Conservation (phyloP, 2,888 invertebrate genomes). For the Drosophila kanekoi region DNA sequence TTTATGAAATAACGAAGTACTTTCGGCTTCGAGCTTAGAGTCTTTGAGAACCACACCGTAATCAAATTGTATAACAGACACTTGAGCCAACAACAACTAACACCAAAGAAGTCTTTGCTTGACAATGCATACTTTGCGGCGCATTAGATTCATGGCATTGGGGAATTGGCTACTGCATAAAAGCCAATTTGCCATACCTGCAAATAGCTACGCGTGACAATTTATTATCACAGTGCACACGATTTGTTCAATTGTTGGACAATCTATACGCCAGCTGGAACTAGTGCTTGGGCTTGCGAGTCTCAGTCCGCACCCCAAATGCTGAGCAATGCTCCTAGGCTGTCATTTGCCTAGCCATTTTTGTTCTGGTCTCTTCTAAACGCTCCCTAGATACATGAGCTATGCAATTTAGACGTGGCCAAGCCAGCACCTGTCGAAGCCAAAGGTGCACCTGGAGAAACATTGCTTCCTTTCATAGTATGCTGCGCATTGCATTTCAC, state of each 20-base stretch:
- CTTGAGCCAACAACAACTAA: conserved; percentile 34
- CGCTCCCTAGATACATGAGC: conserved; percentile 58
- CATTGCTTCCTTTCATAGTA: conserved; percentile 27
- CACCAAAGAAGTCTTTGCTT: conserved; percentile 1
- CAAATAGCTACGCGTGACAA: conserved; percentile 73
- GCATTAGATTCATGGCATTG: conserved; percentile 24
- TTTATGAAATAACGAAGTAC: conserved; percentile 15
- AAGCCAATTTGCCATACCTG: conserved; percentile 69
- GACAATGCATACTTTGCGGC: conserved; percentile 40
- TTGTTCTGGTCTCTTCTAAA: conserved; percentile 37
- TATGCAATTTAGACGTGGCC: conserved; percentile 71
- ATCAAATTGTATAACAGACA: conserved; percentile 71
- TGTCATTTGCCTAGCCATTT: conserved; percentile 1
- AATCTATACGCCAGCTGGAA: conserved; percentile 43
- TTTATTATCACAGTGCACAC: conserved; percentile 69
- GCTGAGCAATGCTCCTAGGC: conserved; percentile 21
- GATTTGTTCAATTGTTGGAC: conserved; percentile 73
- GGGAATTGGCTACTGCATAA: conserved; percentile 65
- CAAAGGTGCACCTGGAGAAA: conserved; percentile 10
- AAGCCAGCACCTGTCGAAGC: conserved; percentile 20
- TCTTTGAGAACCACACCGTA: conserved; percentile 41
- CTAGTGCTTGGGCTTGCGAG: not conserved
- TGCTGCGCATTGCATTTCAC: conserved; percentile 9
- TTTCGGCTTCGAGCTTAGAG: conserved; percentile 22
- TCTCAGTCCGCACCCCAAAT: not conserved